Conservation (phyloP, 2,113 vertebrate species). For the Dipodomys merriami region DNA sequence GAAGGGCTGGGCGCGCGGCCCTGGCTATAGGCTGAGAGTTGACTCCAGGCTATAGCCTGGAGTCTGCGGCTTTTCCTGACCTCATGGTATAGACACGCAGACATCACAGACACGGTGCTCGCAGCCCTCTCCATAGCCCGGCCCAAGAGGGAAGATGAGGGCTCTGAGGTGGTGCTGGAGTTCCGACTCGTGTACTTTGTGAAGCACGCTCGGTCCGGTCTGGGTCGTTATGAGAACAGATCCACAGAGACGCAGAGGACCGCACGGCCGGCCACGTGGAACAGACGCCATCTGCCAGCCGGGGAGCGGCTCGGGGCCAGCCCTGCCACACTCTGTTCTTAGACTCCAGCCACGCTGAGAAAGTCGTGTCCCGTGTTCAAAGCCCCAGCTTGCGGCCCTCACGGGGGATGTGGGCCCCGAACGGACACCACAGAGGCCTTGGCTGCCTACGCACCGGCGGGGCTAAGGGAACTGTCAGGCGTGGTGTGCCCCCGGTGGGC, state of each 20-base stretch:
- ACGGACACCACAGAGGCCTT: neutral
- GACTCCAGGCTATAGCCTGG: too few relatives aligned
- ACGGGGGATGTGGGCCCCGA: too few relatives aligned
- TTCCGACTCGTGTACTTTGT: too few relatives aligned
- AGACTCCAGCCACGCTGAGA: neutral
- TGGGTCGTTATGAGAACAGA: neutral
- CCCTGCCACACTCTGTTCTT: neutral
- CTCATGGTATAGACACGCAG: accelerated
- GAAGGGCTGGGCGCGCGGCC: too few relatives aligned
- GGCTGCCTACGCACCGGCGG: too few relatives aligned
- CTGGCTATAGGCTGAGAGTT: too few relatives aligned
- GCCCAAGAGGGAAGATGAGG: neutral
- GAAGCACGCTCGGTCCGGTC: too few relatives aligned
- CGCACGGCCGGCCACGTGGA: neutral
- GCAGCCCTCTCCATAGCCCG: accelerated
- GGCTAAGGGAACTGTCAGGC: too few relatives aligned
- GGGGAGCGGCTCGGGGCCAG: neutral
- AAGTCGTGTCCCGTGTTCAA: accelerated
- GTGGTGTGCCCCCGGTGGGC: neutral
- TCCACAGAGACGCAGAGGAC: neutral
- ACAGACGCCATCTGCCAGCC: neutral
- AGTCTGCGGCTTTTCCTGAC: neutral
- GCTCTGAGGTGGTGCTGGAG: too few relatives aligned
- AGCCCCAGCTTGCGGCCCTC: accelerated
- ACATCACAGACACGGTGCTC: too few relatives aligned